A percentile compares a stretch with the other conserved stretches of the same genome.
These are phyloP conservation scores for Pseudorectes ferrugineus DNA, from an alignment of 2,113 vertebrate genomes.

Conservation along the genomic window DNA sequence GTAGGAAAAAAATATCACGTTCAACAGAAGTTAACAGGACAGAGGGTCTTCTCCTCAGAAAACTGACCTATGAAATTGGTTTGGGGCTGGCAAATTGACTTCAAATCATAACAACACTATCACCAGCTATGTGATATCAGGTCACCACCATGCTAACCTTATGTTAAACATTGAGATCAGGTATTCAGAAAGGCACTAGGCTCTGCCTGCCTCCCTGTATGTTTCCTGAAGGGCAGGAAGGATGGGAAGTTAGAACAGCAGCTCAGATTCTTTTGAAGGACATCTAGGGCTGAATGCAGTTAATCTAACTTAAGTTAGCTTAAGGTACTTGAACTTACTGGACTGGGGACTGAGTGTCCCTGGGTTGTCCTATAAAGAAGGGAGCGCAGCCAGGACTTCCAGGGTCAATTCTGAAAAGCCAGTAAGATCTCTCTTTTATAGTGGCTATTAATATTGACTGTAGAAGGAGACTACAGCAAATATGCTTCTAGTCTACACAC, in stretches of 20 bases:
- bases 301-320: not conserved
- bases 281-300: not conserved
- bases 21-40: not conserved
- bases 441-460: not conserved
- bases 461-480: not conserved
- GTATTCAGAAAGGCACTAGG: not conserved
- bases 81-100: not conserved
- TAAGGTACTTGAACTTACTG: not conserved
- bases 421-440: not conserved
- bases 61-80: not conserved
- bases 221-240: not conserved
- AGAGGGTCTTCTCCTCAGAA: not conserved
- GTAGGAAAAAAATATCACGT: not conserved
- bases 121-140: not conserved
- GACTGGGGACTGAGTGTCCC: not conserved
- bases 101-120: not conserved
- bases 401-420: not conserved
- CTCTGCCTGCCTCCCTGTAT: not conserved
- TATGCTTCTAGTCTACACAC: not conserved
- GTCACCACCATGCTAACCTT: not conserved
- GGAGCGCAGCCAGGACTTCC: not conserved
- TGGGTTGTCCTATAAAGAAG: not conserved
- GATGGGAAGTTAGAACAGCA: not conserved
- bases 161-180: not conserved
- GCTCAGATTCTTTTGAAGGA: not conserved